Conservation (phyloP, 2,888 invertebrate species). For the Villa cingulata region DNA sequence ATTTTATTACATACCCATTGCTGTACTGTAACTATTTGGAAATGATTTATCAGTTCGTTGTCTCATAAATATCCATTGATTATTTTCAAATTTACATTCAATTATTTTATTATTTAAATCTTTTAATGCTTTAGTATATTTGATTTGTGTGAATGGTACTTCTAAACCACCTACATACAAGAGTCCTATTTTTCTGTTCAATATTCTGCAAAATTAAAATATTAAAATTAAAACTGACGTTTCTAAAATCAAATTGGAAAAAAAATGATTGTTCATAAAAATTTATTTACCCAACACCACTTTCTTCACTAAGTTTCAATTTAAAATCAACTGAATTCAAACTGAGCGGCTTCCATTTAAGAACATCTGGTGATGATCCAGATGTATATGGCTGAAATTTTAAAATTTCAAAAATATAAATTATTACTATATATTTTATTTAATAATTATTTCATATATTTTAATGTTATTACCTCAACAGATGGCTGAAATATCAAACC, state of each 20-base stretch:
- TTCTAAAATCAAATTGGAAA: not conserved
- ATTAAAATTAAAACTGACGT: not conserved
- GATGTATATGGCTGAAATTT: conserved; percentile 58
- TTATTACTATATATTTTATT: too few species aligned
- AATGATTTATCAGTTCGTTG: conserved; percentile 92
- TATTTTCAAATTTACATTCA: conserved; percentile 76
- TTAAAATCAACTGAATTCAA: conserved; percentile 95
- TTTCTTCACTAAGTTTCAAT: conserved; percentile 62
- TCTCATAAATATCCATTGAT: conserved; percentile 86
- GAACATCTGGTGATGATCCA: conserved; percentile 68
- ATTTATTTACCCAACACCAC: conserved; percentile 52
- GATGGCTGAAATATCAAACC: conserved; percentile 96
- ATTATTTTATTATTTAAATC: conserved; percentile 85
- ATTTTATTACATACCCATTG: conserved; percentile 46
- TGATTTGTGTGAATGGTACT: conserved; percentile 56
- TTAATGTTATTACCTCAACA: conserved; percentile 46
- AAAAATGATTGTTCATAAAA: not conserved
- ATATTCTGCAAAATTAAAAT: conserved; percentile 40
- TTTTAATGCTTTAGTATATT: conserved; percentile 62
- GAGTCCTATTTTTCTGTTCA: conserved; percentile 53
- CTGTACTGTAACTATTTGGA: conserved; percentile 83
- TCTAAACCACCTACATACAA: conserved; percentile 66
- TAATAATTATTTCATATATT: not conserved
- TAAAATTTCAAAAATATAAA: conserved; percentile 1
- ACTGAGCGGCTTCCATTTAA: conserved; percentile 95